phyloP scores from a whole-genome alignment of 2,113 vertebrate species.

The Spea multiplicata region DNA sequence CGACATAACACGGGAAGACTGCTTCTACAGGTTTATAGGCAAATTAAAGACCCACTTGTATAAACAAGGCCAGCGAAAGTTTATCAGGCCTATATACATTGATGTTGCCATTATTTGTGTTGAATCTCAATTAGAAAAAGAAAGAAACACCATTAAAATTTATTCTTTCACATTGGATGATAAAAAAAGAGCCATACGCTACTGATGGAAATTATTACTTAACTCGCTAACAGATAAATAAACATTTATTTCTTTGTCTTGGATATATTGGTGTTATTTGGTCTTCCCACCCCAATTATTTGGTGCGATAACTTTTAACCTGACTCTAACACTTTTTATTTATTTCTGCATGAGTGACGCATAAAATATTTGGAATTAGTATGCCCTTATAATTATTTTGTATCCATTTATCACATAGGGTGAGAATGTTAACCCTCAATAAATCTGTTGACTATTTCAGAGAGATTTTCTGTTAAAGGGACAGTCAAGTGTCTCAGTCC shows the following conservation, averaged over 20 bases:
- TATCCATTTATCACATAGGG: too few relatives aligned
- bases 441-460: too few relatives aligned
- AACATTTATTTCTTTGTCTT: not conserved
- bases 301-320: too few relatives aligned
- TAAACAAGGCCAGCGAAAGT: not conserved
- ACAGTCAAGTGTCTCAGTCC: too few relatives aligned
- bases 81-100: slow-evolving; percentile 1
- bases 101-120: slow-evolving; percentile 18
- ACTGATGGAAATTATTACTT: slow-evolving; percentile 6
- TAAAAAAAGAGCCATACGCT: slow-evolving; percentile 15
- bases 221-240: not conserved
- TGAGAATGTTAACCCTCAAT: too few relatives aligned
- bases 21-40: not conserved
- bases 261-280: not conserved
- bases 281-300: too few relatives aligned
- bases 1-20: not conserved
- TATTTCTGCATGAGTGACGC: too few relatives aligned
- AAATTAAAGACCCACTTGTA: not conserved
- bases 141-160: slow-evolving; percentile 20
- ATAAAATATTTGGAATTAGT: too few relatives aligned
- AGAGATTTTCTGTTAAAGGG: too few relatives aligned
- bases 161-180: slow-evolving; percentile 19
- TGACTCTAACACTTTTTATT: too few relatives aligned
- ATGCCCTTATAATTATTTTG: too few relatives aligned
- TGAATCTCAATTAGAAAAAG: slow-evolving; percentile 6